phyloP scores from a whole-genome alignment of 2,888 invertebrate species.

The Strigamia crassipes region DNA sequence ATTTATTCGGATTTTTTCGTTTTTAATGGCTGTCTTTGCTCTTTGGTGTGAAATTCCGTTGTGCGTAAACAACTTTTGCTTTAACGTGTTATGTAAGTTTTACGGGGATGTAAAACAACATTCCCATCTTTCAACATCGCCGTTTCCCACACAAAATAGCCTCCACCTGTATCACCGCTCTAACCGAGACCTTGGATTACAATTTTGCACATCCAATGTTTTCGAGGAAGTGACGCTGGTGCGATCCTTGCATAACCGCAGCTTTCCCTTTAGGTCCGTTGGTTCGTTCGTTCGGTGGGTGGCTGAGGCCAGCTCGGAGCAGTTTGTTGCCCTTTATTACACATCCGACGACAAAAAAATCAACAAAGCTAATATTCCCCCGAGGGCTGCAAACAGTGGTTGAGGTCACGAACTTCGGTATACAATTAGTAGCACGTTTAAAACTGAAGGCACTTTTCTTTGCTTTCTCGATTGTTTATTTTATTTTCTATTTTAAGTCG shows the following conservation, averaged over 20 bases:
- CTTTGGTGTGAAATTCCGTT: too few relatives aligned
- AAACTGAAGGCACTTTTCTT: neutral
- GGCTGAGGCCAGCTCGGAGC: neutral
- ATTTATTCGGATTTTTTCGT: too few relatives aligned
- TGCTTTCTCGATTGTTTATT: neutral
- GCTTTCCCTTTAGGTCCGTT: neutral
- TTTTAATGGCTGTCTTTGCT: too few relatives aligned
- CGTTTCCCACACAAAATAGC: neutral
- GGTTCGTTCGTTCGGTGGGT: neutral
- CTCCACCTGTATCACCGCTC: neutral
- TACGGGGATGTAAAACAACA: neutral
- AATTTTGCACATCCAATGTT: neutral
- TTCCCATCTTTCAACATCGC: neutral
- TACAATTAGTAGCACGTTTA: neutral
- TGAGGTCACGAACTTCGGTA: conserved; percentile 1
- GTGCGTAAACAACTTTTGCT: neutral
- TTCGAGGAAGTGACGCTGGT: neutral
- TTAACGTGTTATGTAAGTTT: neutral
- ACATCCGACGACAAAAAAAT: neutral
- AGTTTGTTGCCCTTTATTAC: conserved; percentile 14
- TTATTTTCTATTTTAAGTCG: neutral
- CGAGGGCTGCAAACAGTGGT: neutral
- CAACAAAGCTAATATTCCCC: neutral
- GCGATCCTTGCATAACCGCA: neutral
- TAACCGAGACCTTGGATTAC: neutral